Evolutionary conservation across 2,797 vertebrate species (phyloP).

Genomic region (Emys orbicularis): DNA sequence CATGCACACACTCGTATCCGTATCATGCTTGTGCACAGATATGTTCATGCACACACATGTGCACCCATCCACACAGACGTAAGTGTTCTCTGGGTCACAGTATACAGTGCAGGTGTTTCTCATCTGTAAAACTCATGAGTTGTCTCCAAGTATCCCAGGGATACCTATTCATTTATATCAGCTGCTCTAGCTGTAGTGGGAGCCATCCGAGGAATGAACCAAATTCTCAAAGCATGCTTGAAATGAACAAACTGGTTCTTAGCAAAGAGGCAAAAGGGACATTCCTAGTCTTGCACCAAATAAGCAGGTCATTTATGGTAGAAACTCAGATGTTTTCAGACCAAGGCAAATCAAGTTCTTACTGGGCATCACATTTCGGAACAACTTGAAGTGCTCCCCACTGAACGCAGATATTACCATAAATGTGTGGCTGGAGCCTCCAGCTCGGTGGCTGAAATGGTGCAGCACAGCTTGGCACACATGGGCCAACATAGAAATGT

Average conservation of each 20-base stretch:
- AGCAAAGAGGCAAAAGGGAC: not conserved
- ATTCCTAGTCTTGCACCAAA: not conserved
- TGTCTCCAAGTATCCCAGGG: no score
- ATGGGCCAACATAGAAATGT: not conserved
- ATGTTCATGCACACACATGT: not conserved
- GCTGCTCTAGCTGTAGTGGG: not conserved
- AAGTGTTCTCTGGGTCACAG: not conserved
- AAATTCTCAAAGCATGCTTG: not conserved
- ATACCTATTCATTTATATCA: not conserved
- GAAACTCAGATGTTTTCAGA: not conserved
- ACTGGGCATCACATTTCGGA: not conserved
- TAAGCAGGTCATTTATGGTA: not conserved
- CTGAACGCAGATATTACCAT: not conserved
- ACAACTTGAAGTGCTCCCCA: not conserved
- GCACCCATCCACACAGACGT: not conserved
- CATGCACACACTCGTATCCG: not conserved
- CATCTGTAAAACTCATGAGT: not conserved
- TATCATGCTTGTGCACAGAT: not conserved
- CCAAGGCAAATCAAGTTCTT: not conserved
- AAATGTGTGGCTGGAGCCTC: not conserved
- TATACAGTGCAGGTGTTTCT: not conserved
- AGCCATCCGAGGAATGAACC: no score
- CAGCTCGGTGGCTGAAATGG: not conserved
- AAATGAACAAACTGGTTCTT: not conserved
- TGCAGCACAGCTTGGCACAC: not conserved